These are phyloP conservation scores for Leucoptera coffeella DNA, from an alignment of 2,888 invertebrate genomes.

Conservation along the genomic window DNA sequence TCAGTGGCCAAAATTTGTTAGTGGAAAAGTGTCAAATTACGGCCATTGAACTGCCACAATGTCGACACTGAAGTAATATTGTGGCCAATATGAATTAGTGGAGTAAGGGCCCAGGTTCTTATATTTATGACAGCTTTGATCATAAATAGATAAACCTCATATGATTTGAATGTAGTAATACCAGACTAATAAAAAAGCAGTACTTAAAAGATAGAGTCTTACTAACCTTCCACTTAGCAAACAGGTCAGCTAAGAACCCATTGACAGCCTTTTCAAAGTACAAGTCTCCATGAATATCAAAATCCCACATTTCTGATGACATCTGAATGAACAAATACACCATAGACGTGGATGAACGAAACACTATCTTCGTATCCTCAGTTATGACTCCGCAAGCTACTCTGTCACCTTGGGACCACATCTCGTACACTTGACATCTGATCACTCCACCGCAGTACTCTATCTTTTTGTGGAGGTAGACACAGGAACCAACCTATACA, in stretches of 20 bases:
- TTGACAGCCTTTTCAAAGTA: conserved; percentile 98
- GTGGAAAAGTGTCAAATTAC: no score
- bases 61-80: no score
- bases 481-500: conserved; percentile 78
- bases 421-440: conserved; percentile 86
- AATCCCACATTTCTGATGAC: conserved; percentile 99
- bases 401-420: conserved; percentile 94
- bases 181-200: no score
- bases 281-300: conserved; percentile 96
- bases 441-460: conserved; percentile 84
- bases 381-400: conserved; percentile 94
- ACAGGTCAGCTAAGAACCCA: conserved; percentile 92
- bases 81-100: no score
- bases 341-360: conserved; percentile 94
- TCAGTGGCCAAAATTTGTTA: no score
- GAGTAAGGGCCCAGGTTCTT: no score
- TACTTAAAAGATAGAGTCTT: no score
- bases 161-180: no score
- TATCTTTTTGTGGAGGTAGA: conserved; percentile 90
- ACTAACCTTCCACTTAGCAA: conserved; percentile 97
- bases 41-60: no score
- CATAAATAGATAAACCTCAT: no score
- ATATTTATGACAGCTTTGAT: no score
- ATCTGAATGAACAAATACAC: conserved; percentile 97
- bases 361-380: conserved; percentile 94